Evolutionary conservation across 2,797 vertebrate species (phyloP), one percentile per base, ranked within the genome.

Genomic region (Vespertilio murinus): DNA sequence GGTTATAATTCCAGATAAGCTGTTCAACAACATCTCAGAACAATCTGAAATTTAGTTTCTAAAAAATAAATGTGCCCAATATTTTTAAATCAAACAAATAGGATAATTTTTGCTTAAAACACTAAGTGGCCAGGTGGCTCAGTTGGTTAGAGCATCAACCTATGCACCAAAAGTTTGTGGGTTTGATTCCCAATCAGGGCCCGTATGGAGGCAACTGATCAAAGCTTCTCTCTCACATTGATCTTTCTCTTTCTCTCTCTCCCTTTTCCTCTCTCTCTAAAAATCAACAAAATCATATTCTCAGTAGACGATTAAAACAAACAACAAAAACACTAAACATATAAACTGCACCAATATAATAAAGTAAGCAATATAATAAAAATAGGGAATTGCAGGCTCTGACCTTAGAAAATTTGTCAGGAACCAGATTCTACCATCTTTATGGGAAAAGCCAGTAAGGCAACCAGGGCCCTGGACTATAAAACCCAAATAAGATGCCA

Each of bases 31-130:
- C 16, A 61, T 94, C 96, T 28, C 64, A 80, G 42, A 95, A 54
- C 42, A 90, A 90, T 11, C 64, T 82, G 8, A 91, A 90, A 88
- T 64, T 90, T 88, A 74, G 23, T 85, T 94, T 83, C 61, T 94
- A 83, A 95, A 90, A 22, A 95, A 77, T 70, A 84, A 91, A 84
- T 42, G 38, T n/a, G 28, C 20, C 91, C 88, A 91, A 11, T 70
- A 92, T 59, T 38, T 90, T 92, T 67, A 92, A 70, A 88, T 79
- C 33, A 90, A 93, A 78, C 54, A 95, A n/a, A 78, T 3, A 82
- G 17, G 22, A 25, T 91, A 96, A 80, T 14, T 86, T 91, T 59
- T 22, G 85, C 45, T 91, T 83, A 83, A 69, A 92, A 91, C 64
- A 79, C 16, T 77, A 88, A 84, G 69, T 67, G 64, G 64, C 17